A percentile compares a stretch with the other conserved stretches of the same genome.
Evolutionary conservation across 1,140 invertebrate genomes (phyloP).

Genomic region (Diorhabda elongata): DNA sequence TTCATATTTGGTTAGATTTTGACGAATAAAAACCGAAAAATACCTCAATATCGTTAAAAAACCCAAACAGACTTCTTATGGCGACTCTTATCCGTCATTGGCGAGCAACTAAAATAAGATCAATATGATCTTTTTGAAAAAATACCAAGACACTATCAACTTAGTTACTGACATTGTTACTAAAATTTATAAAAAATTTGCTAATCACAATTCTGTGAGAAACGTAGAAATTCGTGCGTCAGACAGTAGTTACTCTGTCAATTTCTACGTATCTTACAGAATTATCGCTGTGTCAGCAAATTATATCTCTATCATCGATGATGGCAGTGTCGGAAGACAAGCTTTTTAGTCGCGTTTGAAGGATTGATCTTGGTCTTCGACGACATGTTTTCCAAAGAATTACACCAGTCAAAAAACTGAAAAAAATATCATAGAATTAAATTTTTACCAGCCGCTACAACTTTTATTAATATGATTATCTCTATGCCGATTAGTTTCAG

Average conservation of each 20-base stretch:
- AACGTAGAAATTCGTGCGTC: conserved; percentile 50
- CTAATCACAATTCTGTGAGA: conserved; percentile 39
- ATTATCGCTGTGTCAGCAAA: conserved; percentile 86
- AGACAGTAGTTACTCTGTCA: conserved; percentile 83
- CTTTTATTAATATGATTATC: not conserved
- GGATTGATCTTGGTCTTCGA: conserved; percentile 60
- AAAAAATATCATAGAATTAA: conserved; percentile 12
- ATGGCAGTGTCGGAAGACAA: conserved; percentile 71
- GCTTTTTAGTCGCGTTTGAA: conserved; percentile 71
- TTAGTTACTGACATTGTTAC: not conserved
- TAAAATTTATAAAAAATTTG: conserved; percentile 3
- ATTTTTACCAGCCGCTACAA: not conserved
- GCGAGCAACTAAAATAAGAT: not conserved
- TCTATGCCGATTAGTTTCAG: too few species aligned
- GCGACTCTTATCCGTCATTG: not conserved
- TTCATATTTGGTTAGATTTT: not conserved
- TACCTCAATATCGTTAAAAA: not conserved
- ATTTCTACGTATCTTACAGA: conserved; percentile 87
- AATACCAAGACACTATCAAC: not conserved
- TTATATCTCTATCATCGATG: conserved; percentile 79
- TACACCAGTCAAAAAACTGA: conserved; percentile 29
- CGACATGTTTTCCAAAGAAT: conserved; percentile 58
- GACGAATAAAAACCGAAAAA: not conserved
- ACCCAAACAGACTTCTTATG: not conserved
- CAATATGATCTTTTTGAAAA: not conserved